phyloP scores from a whole-genome alignment of 1,140 invertebrate genomes.

The Diachasma alloeum region DNA sequence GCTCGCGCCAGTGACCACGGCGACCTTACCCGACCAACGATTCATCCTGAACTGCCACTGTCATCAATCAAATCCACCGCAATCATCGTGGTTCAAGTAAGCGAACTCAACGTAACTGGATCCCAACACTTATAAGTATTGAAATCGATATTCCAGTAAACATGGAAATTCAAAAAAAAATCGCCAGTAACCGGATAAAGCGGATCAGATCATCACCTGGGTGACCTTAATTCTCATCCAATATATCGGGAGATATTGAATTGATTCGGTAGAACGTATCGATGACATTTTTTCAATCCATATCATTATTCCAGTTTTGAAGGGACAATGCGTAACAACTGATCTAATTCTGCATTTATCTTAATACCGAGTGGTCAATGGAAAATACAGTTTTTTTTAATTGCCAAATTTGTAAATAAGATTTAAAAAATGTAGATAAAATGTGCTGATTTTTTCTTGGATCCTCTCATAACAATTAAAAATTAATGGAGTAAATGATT shows the following conservation, averaged over 20 bases:
- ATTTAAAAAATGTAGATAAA: too few relatives aligned
- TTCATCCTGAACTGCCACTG: constrained; percentile 58
- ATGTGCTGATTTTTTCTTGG: too few relatives aligned
- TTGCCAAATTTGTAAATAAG: too few relatives aligned
- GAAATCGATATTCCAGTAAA: constrained; percentile 25
- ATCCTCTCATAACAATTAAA: too few relatives aligned
- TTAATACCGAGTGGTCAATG: too few relatives aligned
- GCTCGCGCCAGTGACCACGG: constrained; percentile 72
- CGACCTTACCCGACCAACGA: constrained; percentile 68
- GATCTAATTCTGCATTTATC: too few relatives aligned
- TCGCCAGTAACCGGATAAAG: not conserved
- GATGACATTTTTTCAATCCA: too few relatives aligned
- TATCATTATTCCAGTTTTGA: too few relatives aligned
- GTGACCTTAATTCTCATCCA: not conserved
- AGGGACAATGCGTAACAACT: too few relatives aligned
- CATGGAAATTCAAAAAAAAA: not conserved
- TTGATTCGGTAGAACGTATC: too few relatives aligned
- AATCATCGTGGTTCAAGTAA: not conserved
- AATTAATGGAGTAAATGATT: too few relatives aligned
- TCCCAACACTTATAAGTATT: constrained; percentile 29
- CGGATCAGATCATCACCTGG: not conserved
- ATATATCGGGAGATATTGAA: not conserved
- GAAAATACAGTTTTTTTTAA: too few relatives aligned
- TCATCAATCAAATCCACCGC: constrained; percentile 12
- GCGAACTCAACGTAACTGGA: constrained; percentile 15